Base-by-base conservation (phyloP, 2,797 vertebrate genomes). In the Threskiornis aethiopicus region DNA sequence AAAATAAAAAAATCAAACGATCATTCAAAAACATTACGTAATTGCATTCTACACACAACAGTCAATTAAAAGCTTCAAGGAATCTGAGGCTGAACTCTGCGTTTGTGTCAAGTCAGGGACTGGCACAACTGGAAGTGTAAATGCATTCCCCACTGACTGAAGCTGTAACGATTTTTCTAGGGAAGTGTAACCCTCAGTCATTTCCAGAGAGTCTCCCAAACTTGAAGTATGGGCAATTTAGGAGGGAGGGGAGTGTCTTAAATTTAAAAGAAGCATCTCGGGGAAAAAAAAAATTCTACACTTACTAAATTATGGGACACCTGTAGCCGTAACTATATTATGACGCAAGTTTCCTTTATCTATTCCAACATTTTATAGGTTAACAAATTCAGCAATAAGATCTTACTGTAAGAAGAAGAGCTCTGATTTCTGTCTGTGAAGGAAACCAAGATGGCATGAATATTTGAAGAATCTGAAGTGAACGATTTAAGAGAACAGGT, bases 351-450 rank as follows among this genome's bases (percentile, higher is more conserved):
- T 77, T 64, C 88, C 87, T 83, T 90, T 73, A 82, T 76, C 66
- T 88, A 84, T 47, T 64, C 64, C 91, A 90, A 92, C 84, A 90
- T 61, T 95, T 82, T 11, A 92, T 2, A 97, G 93, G 71, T 92
- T 89, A 95, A 96, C 95, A 94, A 94, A 96, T 90, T 94, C 96
- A 96, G 88, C 93, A 95, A 89, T 61, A 93, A 71, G 94, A 67
- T 87, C 90, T 97, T 78, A 78, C 94, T 95, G 93, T 90, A 93
- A 90, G 92, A 94, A 96, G 94, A 94, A 87, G 94, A 95, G 93
- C 75, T 97, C 66, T 96, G 96, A 87, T 94, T 97, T 89, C 90
- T 97, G 94, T 84, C 94, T 95, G 95, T 90, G 94, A 96, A 93
- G 96, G 95, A 87, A 97, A 94, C 93, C 97, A 96, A 96, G 94